These are phyloP conservation scores for Mormoops blainvillei DNA, from an alignment of 2,113 vertebrate genomes.

Conservation along the genomic window DNA sequence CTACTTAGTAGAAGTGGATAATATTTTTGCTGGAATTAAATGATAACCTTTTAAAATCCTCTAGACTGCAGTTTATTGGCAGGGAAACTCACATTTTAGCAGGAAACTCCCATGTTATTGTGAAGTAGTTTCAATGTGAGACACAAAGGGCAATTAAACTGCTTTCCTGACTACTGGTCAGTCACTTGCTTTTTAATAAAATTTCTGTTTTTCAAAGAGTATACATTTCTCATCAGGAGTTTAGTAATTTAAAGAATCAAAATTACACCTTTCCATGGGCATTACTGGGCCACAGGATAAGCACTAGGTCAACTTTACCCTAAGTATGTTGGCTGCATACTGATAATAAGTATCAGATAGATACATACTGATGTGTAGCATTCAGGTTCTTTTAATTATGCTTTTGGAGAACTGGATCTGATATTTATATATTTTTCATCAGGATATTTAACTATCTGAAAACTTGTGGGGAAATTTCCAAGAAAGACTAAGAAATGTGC, in stretches of 20 bases:
- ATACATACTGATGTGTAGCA: background rate
- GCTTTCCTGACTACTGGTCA: background rate
- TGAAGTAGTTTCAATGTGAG: background rate
- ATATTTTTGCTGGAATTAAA: slow-evolving; percentile 33
- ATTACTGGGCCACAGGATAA: background rate
- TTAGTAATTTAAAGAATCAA: background rate
- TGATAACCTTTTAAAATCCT: slow-evolving; percentile 51
- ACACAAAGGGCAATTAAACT: background rate
- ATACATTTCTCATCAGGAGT: background rate
- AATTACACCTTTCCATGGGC: background rate
- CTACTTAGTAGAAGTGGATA: slow-evolving; percentile 33
- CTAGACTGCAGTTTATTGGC: background rate
- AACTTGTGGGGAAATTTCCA: background rate
- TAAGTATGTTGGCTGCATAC: background rate
- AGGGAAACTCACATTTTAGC: background rate
- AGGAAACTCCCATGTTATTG: background rate
- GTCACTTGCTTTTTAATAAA: background rate
- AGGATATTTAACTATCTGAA: background rate
- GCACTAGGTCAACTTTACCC: background rate
- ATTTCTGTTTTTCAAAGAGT: background rate
- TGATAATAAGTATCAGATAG: background rate
- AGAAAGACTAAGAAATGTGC: background rate
- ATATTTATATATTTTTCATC: background rate
- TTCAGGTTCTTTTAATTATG: background rate
- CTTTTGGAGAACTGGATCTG: slow-evolving; percentile 36